Evolutionary conservation across 2,113 vertebrate genomes (phyloP), one percentile per base, ranked within the genome.

Genomic region (Clarias magur): DNA sequence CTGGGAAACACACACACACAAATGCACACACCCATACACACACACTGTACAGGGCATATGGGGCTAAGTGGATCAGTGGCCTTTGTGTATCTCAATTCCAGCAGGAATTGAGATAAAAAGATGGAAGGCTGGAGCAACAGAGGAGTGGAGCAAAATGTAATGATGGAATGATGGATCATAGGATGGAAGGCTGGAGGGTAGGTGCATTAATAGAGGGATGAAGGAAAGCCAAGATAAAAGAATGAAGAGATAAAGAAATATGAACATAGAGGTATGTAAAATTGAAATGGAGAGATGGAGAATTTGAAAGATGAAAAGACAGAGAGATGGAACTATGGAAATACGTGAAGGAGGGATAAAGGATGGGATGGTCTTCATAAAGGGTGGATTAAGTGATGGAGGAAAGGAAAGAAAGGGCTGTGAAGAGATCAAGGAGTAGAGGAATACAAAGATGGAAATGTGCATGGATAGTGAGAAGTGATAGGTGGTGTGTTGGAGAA

Each of bases 21-120:
- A 19, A 76, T 23, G 54, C 73, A 76, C 73, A 78, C 73, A 70
- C 68, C 21, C 34, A 70, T 25, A 70, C 30, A 70, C 65, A 68
- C 7, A 48, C 21, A 48, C 9, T 48, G 70, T 75, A 75, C 42
- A 75, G 72, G 38, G 72, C 48, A 38, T 21, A 21, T 48, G 27
- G 5, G 53, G 25, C 13, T 53, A 76, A 78, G 25, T 56, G 75
- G 75, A 10, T 59, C 27, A 1, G 27, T 57, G 53, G 54, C n/a
- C 25, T 80, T 16, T 59, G n/a, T 19, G 10, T 17, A 57, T 80
- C 57, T 80, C 54, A 16, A 4, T 21, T 80, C 27, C 54, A 59
- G 54, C 11, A 34, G 27, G 4, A 23, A 7, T 10, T 2, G 56
- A 60, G 27, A 80, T 12, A 34, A n/a, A 56, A 6, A 13, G 75